Conservation (phyloP, 2,113 vertebrate species). For the Turnix velox region DNA sequence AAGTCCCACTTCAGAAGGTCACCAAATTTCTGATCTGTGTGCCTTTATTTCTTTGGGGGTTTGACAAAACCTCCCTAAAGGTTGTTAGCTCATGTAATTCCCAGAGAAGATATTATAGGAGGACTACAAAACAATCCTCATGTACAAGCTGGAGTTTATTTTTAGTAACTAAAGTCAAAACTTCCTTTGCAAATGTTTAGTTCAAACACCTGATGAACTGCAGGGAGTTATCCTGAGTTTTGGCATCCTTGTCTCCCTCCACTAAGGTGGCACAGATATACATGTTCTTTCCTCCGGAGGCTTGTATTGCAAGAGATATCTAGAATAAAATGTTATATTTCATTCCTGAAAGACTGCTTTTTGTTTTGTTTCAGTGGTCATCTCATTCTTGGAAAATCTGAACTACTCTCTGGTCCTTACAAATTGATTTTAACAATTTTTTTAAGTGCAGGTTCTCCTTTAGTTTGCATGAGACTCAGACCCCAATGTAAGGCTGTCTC, state of each 20-base stretch:
- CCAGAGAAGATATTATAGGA: not conserved
- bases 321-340: not conserved
- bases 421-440: not conserved
- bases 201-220: slow-evolving; percentile 42
- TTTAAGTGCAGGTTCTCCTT: not conserved
- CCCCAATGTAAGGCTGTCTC: not conserved
- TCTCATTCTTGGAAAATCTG: not conserved
- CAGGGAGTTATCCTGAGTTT: not conserved
- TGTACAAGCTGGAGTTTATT: not conserved
- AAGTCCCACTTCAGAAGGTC: not conserved
- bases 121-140: not conserved
- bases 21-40: not conserved
- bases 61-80: not conserved
- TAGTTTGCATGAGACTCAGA: not conserved
- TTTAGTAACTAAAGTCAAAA: slow-evolving; percentile 49
- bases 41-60: not conserved
- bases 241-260: not conserved
- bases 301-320: not conserved
- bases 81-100: not conserved
- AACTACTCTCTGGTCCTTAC: not conserved
- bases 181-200: slow-evolving; percentile 52
- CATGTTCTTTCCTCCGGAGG: not conserved
- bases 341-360: not conserved
- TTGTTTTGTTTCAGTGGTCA: not conserved
- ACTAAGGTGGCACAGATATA: not conserved